Evolutionary conservation across 2,888 invertebrate genomes (phyloP).

Genomic region (Volucella bombylans): DNA sequence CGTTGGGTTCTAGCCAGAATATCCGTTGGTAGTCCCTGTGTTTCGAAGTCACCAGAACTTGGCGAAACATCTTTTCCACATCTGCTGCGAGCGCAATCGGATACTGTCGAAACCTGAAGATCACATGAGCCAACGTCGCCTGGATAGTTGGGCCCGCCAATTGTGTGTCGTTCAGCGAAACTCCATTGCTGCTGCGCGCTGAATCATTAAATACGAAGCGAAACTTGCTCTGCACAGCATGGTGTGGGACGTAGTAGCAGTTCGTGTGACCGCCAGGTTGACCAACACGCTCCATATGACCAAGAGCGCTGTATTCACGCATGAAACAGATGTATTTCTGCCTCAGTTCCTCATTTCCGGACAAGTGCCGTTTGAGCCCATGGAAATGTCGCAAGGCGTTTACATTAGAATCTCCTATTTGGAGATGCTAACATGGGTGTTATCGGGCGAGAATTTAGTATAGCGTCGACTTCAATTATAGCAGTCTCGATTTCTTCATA

Average conservation of each 20-base stretch:
- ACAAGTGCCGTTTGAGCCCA: constrained; percentile 37
- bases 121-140: constrained; percentile 33
- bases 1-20: constrained; percentile 11
- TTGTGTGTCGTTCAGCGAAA: neutral
- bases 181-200: too few relatives aligned
- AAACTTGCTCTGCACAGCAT: too few relatives aligned
- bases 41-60: too few relatives aligned
- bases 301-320: neutral
- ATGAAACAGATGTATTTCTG: constrained; percentile 41
- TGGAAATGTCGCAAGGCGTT: constrained; percentile 32
- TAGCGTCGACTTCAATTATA: too few relatives aligned
- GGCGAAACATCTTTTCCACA: too few relatives aligned
- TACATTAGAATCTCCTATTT: constrained; percentile 13
- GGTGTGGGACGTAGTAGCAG: too few relatives aligned
- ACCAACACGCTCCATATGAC: neutral
- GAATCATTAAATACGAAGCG: too few relatives aligned
- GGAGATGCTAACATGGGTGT: too few relatives aligned
- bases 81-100: constrained; percentile 24
- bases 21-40: neutral
- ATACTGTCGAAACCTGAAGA: constrained; percentile 39
- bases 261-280: too few relatives aligned
- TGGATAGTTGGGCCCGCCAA: constrained; percentile 29
- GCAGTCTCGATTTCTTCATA: too few relatives aligned
- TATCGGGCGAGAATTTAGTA: too few relatives aligned
- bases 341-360: constrained; percentile 10